A percentile compares a stretch with the other conserved stretches of the same genome.
Conservation (phyloP, 30 jellyfish, hydroid and myxozoan species). For the Pelagia noctiluca region DNA sequence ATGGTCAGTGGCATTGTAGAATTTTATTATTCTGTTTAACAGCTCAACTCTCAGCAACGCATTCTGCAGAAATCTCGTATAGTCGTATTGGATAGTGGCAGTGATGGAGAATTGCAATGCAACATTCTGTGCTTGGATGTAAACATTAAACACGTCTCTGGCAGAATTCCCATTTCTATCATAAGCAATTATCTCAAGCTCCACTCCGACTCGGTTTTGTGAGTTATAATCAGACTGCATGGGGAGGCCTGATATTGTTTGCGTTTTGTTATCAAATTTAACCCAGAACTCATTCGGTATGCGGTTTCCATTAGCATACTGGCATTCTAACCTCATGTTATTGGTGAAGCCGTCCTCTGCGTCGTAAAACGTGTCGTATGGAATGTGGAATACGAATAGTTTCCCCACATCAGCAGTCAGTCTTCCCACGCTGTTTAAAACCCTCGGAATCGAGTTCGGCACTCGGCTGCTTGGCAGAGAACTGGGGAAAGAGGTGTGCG, state of each 20-base stretch:
- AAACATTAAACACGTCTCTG: slow-evolving; percentile 60
- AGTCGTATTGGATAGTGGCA: slow-evolving; percentile 23
- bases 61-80: slow-evolving; percentile 21
- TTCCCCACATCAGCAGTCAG: slow-evolving; percentile 56
- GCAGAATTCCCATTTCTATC: slow-evolving; percentile 53
- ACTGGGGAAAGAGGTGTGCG: neutral
- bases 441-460: slow-evolving; percentile 49
- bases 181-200: slow-evolving; percentile 33
- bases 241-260: slow-evolving; percentile 59
- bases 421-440: slow-evolving; percentile 62
- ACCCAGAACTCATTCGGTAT: slow-evolving; percentile 49
- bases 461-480: neutral
- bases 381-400: slow-evolving; percentile 30
- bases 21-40: slow-evolving; percentile 32
- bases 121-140: slow-evolving; percentile 24
- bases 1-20: slow-evolving; percentile 32
- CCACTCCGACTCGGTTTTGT: slow-evolving; percentile 36
- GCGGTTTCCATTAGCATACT: slow-evolving; percentile 40
- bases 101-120: slow-evolving; percentile 44
- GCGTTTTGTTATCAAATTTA: slow-evolving; percentile 43
- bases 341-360: slow-evolving; percentile 61
- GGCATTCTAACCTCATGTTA: slow-evolving; percentile 35
- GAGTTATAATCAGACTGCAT: slow-evolving; percentile 24
- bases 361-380: slow-evolving; percentile 71
- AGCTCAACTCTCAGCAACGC: slow-evolving; percentile 29